A percentile compares a stretch with the other conserved stretches of the same genome.
Conservation (phyloP, 2,888 invertebrate species). For the Dicyrtomina minuta region DNA sequence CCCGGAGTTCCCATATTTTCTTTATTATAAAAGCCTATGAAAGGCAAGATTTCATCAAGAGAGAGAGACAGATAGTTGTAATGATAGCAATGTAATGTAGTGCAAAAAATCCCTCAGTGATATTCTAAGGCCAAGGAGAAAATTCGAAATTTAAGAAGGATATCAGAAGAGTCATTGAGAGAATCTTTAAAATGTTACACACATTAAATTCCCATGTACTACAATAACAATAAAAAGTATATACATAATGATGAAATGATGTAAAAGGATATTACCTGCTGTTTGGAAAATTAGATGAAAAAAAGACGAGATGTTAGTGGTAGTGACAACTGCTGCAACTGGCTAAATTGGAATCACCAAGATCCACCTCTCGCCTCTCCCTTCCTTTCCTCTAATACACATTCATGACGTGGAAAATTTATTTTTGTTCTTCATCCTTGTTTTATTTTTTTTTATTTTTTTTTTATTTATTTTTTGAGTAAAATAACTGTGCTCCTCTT, state of each 20-base stretch:
- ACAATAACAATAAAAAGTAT: background rate
- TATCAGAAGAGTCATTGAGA: too few species aligned
- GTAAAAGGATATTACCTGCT: slow-evolving; percentile 16
- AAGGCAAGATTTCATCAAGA: too few species aligned
- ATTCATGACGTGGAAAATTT: slow-evolving; percentile 9
- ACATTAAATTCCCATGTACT: too few species aligned
- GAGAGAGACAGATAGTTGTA: too few species aligned
- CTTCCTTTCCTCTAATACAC: background rate
- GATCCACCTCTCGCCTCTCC: background rate
- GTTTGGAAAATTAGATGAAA: background rate
- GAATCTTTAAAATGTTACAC: too few species aligned
- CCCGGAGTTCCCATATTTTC: too few species aligned
- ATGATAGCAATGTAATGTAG: too few species aligned
- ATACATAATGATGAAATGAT: slow-evolving; percentile 12
- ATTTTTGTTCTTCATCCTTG: slow-evolving; percentile 13
- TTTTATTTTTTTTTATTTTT: background rate
- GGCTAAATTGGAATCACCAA: slow-evolving; percentile 6
- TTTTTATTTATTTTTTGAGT: background rate
- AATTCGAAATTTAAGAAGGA: too few species aligned
- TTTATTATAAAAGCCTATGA: too few species aligned
- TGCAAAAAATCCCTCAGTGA: too few species aligned
- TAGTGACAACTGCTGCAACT: slow-evolving; percentile 15
- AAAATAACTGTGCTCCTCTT: background rate
- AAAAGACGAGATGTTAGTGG: slow-evolving; percentile 5
- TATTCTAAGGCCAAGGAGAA: too few species aligned